phyloP scores from a whole-genome alignment of 1,140 invertebrate species.

The Micrasema longulum region DNA sequence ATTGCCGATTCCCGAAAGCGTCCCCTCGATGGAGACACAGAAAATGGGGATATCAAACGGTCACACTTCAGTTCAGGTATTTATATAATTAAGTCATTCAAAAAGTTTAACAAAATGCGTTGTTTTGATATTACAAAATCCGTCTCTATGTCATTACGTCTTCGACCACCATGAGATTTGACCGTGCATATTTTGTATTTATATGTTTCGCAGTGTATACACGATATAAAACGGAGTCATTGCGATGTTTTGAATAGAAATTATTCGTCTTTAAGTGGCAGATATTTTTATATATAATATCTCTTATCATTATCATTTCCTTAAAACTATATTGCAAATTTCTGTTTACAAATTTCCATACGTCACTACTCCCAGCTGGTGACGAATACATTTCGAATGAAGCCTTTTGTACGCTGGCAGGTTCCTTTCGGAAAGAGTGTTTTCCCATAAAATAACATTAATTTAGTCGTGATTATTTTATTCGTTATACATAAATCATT shows the following conservation, averaged over 20 bases:
- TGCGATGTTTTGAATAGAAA: slow-evolving; percentile 6
- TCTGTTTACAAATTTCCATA: slow-evolving; percentile 52
- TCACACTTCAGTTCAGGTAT: slow-evolving; percentile 89
- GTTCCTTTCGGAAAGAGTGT: slow-evolving; percentile 34
- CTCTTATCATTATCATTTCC: slow-evolving; percentile 27
- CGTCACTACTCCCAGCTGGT: slow-evolving; percentile 49
- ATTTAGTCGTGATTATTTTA: slow-evolving; percentile 14
- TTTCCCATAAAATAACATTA: slow-evolving; percentile 24
- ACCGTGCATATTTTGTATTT: slow-evolving; percentile 45
- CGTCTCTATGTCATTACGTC: slow-evolving; percentile 61
- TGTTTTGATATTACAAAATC: slow-evolving; percentile 43
- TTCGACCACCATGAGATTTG: slow-evolving; percentile 58
- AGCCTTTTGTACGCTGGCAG: slow-evolving; percentile 44
- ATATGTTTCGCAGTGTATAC: slow-evolving; percentile 36
- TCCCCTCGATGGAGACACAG: slow-evolving; percentile 85
- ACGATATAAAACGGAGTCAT: slow-evolving; percentile 5
- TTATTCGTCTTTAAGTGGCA: slow-evolving; percentile 32
- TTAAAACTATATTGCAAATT: slow-evolving; percentile 40
- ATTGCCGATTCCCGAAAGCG: slow-evolving; percentile 87
- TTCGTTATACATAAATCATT: background rate
- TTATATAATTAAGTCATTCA: slow-evolving; percentile 36
- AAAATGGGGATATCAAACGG: slow-evolving; percentile 88
- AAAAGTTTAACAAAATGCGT: slow-evolving; percentile 39
- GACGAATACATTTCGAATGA: slow-evolving; percentile 49
- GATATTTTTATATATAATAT: slow-evolving; percentile 33